phyloP scores from a whole-genome alignment of 1,140 invertebrate genomes.

The Aethina tumida region DNA sequence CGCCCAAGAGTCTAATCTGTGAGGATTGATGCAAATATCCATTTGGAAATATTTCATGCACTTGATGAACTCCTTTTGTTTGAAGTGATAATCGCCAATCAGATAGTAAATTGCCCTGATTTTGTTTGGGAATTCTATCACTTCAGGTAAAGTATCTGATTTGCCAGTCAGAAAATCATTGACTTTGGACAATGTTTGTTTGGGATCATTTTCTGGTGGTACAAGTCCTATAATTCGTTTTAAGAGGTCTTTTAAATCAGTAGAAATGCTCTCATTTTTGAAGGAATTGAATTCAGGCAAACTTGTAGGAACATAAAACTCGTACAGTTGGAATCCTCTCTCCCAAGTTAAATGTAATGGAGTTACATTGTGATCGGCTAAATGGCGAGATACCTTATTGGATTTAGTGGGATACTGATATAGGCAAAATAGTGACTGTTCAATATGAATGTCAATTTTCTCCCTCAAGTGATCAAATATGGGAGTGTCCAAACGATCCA shows the following conservation, averaged over 20 bases:
- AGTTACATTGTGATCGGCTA: conserved; percentile 69
- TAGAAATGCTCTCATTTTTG: conserved; percentile 56
- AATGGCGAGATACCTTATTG: conserved; percentile 50
- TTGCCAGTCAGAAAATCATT: conserved; percentile 56
- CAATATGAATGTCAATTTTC: conserved; percentile 61
- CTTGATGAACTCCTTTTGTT: conserved; percentile 57
- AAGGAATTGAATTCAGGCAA: conserved; percentile 79
- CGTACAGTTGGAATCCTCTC: conserved; percentile 64
- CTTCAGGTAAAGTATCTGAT: conserved; percentile 41
- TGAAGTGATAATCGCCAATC: conserved; percentile 87
- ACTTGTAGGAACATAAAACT: conserved; percentile 70
- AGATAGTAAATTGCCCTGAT: conserved; percentile 70
- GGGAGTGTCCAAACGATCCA: conserved; percentile 52
- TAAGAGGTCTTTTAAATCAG: conserved; percentile 68
- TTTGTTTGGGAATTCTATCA: conserved; percentile 30
- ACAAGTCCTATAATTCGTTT: conserved; percentile 63
- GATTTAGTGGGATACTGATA: conserved; percentile 78
- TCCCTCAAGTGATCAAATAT: conserved; percentile 39
- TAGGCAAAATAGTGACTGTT: conserved; percentile 83
- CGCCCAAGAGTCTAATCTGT: conserved; percentile 85
- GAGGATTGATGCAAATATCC: conserved; percentile 71
- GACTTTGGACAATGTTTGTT: conserved; percentile 47
- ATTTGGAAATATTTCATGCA: conserved; percentile 73
- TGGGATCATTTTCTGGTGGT: conserved; percentile 55
- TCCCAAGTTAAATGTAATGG: conserved; percentile 69